Percentiles rank a stretch among this genome's conserved stretches.
Conservation (phyloP, 2,797 vertebrate genomes). For the Gymnopithys bicolor region DNA sequence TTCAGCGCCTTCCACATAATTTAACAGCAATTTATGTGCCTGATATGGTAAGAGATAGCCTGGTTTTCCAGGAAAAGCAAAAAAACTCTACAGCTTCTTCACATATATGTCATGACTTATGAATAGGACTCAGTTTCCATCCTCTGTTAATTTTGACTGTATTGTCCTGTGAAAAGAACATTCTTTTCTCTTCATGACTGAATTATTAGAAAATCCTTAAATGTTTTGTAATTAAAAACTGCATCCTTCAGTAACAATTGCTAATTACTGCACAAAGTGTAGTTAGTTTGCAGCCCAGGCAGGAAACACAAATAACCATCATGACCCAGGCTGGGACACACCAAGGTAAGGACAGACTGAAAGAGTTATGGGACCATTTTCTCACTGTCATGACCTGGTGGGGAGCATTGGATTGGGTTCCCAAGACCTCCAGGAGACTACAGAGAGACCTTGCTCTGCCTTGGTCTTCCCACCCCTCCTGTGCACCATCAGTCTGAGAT, state of each 20-base stretch:
- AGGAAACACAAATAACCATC: fast-evolving
- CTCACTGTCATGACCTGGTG: fast-evolving
- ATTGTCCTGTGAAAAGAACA: neutral
- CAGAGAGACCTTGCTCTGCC: neutral
- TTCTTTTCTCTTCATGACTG: neutral
- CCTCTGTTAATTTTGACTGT: neutral
- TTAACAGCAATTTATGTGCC: neutral
- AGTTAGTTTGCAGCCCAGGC: neutral
- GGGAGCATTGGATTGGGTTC: neutral
- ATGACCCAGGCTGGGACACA: fast-evolving
- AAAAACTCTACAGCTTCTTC: neutral
- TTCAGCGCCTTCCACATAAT: neutral
- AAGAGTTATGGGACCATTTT: neutral
- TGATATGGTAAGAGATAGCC: neutral
- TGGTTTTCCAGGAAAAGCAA: neutral
- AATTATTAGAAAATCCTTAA: neutral
- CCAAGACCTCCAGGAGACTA: neutral
- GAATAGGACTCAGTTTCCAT: neutral
- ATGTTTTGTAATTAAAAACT: neutral
- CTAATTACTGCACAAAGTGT: neutral
- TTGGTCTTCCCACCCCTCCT: neutral
- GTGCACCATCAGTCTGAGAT: neutral
- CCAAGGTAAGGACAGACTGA: neutral
- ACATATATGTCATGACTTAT: neutral
- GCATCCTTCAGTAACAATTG: neutral